Base-by-base conservation (phyloP, 2,113 vertebrate genomes). In the Ascaphus truei region DNA sequence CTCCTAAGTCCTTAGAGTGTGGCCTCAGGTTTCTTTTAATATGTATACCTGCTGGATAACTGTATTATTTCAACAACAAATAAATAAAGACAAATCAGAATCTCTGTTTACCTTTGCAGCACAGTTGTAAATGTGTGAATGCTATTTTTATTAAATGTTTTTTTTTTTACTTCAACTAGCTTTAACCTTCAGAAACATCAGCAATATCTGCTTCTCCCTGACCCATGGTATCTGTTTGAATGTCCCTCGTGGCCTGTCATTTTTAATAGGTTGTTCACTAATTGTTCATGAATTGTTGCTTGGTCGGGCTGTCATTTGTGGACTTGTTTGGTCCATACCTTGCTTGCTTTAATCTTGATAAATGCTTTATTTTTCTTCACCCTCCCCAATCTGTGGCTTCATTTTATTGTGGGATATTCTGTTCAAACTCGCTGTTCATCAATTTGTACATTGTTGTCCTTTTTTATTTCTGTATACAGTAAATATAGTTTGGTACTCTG, bases 361-460 rank as follows among this genome's bases (percentile, higher is more conserved):
- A 57, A 37, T 23, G 55, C 48, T 15, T 27, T 53, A 11, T n/a
- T n/a, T 25, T 0, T 60, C 62, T 68, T 29, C 23, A n/a, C n/a
- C n/a, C n/a, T n/a, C n/a, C n/a, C n/a, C n/a, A n/a, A n/a, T 60
- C 69, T 55, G 8, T 33, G 23, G 0, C 26, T 52, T 12, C 3
- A 20, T 72, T 63, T 53, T 68, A 3, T 1, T 68, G 41, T 7
- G 45, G 71, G 76, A 1, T 3, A 75, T 75, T 83, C 65, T 25
- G 6, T 64, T 56, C 30, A 74, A 80, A 82, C 1, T 81, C 85
- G 82, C 88, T 83, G 79, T 85, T 85, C 89, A 85, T 88, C 79
- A 72, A 81, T 92, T 92, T 92, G 89, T 93, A 91, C 84, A 79
- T 85, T 88, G 89, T 92, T 80, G 89, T 89, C 87, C 90, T 91